Evolutionary conservation across 2,888 invertebrate genomes (phyloP).

Genomic region (Griposia aprilina): DNA sequence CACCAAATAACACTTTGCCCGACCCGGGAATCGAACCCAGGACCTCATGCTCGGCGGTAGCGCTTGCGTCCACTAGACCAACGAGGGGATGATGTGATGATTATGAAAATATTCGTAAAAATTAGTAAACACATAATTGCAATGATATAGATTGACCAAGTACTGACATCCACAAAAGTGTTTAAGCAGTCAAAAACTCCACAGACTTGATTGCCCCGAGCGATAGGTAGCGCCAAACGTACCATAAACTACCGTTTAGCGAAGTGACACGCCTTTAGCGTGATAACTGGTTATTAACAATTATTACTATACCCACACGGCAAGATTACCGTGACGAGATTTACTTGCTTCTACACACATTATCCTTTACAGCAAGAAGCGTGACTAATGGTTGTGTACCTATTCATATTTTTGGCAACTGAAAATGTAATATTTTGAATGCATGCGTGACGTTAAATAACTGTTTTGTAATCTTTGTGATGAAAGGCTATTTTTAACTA

Average conservation of each 20-base stretch:
- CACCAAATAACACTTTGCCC: no score
- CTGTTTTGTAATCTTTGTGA: neutral
- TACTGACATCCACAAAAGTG: constrained; percentile 4
- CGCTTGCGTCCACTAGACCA: no score
- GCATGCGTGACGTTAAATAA: neutral
- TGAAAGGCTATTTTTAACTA: neutral
- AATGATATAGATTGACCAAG: neutral
- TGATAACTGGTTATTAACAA: constrained; percentile 48
- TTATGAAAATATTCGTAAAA: neutral
- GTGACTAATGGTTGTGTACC: constrained; percentile 30
- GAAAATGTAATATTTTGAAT: neutral
- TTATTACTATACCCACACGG: constrained; percentile 24
- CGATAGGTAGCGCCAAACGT: constrained; percentile 39
- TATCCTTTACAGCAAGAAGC: constrained; percentile 51
- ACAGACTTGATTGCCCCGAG: constrained; percentile 25
- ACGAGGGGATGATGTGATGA: neutral
- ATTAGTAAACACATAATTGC: no score
- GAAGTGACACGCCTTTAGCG: constrained; percentile 46
- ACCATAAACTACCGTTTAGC: constrained; percentile 51
- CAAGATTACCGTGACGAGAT: constrained; percentile 39
- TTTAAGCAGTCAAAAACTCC: constrained; percentile 3
- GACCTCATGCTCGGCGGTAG: no score
- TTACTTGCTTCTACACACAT: constrained; percentile 26
- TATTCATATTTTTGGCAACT: constrained; percentile 24
- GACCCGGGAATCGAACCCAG: no score